phyloP scores from a whole-genome alignment of 2,797 vertebrate species.

The Thunnus albacares region DNA sequence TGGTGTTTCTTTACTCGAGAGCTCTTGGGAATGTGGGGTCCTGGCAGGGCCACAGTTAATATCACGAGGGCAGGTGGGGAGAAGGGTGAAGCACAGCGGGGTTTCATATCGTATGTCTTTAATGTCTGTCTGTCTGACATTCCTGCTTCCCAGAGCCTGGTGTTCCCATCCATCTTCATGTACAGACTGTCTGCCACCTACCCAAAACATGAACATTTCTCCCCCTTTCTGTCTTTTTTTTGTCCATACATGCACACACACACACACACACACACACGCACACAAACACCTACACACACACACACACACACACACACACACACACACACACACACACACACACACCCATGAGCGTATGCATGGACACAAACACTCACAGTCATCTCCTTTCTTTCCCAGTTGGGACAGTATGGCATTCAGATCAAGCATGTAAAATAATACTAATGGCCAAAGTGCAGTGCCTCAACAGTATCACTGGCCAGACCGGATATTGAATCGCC shows the following conservation, averaged over 20 bases:
- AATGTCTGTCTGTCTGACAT: slow-evolving; percentile 66
- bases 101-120: slow-evolving; percentile 66
- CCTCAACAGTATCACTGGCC: slow-evolving; percentile 51
- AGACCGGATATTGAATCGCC: slow-evolving; percentile 60
- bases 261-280: no score
- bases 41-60: slow-evolving; percentile 49
- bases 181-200: slow-evolving; percentile 42
- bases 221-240: not conserved
- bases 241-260: not conserved
- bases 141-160: slow-evolving; percentile 54
- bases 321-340: no score
- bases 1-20: slow-evolving; percentile 51
- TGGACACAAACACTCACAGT: not conserved
- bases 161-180: slow-evolving; percentile 55
- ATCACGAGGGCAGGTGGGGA: slow-evolving; percentile 55
- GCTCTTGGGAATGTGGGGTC: slow-evolving; percentile 60
- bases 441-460: slow-evolving; percentile 35
- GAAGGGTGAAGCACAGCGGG: slow-evolving; percentile 46
- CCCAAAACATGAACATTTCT: slow-evolving; percentile 30
- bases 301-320: not conserved
- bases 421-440: slow-evolving; percentile 51
- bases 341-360: not conserved
- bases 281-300: not conserved
- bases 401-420: slow-evolving; percentile 27
- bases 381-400: not conserved